Percentiles rank a stretch among this genome's conserved stretches.
Conservation (phyloP, 2,888 invertebrate species). For the Saturnia pavonia region DNA sequence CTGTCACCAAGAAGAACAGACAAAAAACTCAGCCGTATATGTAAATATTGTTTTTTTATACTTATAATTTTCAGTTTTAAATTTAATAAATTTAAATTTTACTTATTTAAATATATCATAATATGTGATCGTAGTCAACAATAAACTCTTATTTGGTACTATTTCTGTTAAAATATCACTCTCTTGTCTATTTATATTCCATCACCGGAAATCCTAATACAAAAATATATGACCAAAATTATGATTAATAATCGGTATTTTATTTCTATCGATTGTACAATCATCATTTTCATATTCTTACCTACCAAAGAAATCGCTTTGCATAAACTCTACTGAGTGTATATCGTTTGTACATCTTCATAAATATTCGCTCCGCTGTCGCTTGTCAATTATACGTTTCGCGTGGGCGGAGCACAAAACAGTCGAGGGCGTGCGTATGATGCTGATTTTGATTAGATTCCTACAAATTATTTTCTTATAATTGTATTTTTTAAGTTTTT, state of each 20-base stretch:
- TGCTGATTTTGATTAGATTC: constrained; percentile 73
- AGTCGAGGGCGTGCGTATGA: constrained; percentile 62
- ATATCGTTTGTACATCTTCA: too few relatives aligned
- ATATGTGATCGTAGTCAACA: not conserved
- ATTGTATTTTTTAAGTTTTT: constrained; percentile 21
- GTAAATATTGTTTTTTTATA: not conserved
- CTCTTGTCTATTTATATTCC: too few relatives aligned
- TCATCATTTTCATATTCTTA: too few relatives aligned
- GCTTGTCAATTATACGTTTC: constrained; percentile 34
- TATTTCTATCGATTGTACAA: too few relatives aligned
- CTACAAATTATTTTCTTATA: constrained; percentile 61
- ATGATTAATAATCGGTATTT: too few relatives aligned
- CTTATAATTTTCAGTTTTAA: not conserved
- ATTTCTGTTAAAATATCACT: too few relatives aligned
- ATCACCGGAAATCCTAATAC: too few relatives aligned
- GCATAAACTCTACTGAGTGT: too few relatives aligned
- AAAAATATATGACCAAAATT: too few relatives aligned
- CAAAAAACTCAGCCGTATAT: not conserved
- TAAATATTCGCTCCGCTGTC: constrained; percentile 31
- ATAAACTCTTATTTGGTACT: too few relatives aligned
- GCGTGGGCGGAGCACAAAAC: constrained; percentile 52
- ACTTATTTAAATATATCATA: too few relatives aligned
- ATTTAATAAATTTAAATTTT: not conserved
- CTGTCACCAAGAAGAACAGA: not conserved
- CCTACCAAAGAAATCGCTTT: too few relatives aligned